phyloP scores from a whole-genome alignment of 2,797 vertebrate genomes.

The Mus caroli region DNA sequence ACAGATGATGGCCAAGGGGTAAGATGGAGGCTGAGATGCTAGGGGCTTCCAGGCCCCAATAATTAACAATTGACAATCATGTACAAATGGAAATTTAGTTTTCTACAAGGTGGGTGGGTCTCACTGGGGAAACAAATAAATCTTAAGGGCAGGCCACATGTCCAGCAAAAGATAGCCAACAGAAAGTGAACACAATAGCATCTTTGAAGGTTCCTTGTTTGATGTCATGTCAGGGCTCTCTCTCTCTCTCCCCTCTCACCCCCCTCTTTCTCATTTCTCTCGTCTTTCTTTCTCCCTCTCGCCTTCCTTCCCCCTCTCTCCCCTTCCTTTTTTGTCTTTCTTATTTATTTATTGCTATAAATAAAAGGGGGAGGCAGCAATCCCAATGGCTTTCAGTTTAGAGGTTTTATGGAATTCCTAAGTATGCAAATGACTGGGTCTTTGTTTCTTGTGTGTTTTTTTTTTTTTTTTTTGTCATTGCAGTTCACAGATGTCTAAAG shows the following conservation, averaged over 20 bases:
- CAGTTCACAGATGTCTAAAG: neutral
- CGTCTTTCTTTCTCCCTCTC: neutral
- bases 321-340: neutral
- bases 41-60: no score
- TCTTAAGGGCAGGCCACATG: neutral
- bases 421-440: neutral
- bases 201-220: neutral
- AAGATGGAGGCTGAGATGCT: no score
- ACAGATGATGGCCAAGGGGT: no score
- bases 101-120: no score
- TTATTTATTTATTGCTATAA: neutral
- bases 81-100: no score
- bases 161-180: neutral
- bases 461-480: neutral
- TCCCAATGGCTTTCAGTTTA: neutral
- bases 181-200: neutral
- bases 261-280: neutral
- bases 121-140: neutral
- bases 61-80: neutral
- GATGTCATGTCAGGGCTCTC: neutral
- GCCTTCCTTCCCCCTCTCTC: accelerated
- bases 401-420: neutral
- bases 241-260: neutral
- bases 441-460: neutral
- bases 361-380: neutral